These are phyloP conservation scores for Phytoseiulus persimilis DNA, from an alignment of 2,888 invertebrate species.

Conservation along the genomic window DNA sequence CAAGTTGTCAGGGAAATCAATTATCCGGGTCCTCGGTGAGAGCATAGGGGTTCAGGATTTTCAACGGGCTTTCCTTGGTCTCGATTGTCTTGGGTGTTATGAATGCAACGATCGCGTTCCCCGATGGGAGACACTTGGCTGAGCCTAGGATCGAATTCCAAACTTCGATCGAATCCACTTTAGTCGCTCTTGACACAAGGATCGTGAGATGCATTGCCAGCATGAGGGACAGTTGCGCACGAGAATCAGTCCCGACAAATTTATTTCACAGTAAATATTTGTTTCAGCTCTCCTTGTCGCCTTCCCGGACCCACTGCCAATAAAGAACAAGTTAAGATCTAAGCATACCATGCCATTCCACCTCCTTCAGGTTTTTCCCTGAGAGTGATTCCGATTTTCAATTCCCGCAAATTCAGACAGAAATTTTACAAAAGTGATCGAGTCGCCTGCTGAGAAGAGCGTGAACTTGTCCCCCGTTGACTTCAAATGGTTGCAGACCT, in stretches of 20 bases:
- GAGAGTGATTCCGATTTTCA: neutral
- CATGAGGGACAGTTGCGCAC: too few species aligned
- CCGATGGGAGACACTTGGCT: too few species aligned
- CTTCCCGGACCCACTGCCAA: neutral
- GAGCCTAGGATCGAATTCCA: too few species aligned
- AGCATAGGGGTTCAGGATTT: too few species aligned
- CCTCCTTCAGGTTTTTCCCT: neutral
- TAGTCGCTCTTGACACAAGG: too few species aligned
- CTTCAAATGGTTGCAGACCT: neutral
- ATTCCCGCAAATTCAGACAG: neutral
- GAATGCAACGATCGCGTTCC: too few species aligned
- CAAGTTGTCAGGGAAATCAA: too few species aligned
- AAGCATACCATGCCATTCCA: neutral
- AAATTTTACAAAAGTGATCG: neutral
- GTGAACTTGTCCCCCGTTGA: neutral
- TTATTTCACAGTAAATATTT: neutral
- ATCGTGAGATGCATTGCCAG: too few species aligned
- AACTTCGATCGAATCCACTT: too few species aligned
- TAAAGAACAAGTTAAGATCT: neutral
- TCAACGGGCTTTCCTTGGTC: too few species aligned
- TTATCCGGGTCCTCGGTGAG: too few species aligned
- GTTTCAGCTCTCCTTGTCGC: neutral
- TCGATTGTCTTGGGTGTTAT: too few species aligned
- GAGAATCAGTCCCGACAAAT: neutral
- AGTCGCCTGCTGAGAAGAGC: neutral